phyloP scores from a whole-genome alignment of 2,113 vertebrate genomes.

The Astur gentilis region DNA sequence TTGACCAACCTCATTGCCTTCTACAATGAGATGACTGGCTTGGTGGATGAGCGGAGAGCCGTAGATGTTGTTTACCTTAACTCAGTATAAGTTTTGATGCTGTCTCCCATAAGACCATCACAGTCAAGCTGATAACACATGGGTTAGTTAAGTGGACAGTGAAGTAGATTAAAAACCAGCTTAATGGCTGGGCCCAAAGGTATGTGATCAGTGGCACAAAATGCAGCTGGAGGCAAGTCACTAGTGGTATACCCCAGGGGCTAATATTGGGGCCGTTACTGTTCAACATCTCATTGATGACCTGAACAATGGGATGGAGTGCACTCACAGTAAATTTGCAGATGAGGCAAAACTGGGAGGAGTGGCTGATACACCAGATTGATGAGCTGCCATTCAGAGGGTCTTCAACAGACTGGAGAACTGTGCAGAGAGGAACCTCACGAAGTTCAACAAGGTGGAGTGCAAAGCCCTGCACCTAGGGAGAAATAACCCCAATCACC shows the following conservation, averaged over 20 bases:
- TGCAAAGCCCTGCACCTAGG: not conserved
- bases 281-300: not conserved
- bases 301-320: not conserved
- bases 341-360: not conserved
- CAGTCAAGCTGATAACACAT: not conserved
- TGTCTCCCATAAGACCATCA: not conserved
- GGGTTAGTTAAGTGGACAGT: not conserved
- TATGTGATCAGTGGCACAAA: not conserved
- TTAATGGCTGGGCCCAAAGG: not conserved
- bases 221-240: not conserved
- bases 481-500: not conserved
- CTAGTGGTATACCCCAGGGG: not conserved
- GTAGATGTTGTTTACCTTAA: not conserved
- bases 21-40: not conserved
- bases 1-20: not conserved
- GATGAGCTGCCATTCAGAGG: not conserved
- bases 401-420: not conserved
- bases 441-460: not conserved
- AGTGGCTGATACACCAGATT: not conserved
- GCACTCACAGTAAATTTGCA: not conserved
- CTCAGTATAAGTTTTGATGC: not conserved
- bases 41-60: not conserved
- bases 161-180: not conserved
- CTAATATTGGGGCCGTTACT: not conserved
- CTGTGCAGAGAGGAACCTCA: not conserved